Evolutionary conservation across 2,113 vertebrate genomes (phyloP).

Genomic region (Dolichallabes microphthalmus): DNA sequence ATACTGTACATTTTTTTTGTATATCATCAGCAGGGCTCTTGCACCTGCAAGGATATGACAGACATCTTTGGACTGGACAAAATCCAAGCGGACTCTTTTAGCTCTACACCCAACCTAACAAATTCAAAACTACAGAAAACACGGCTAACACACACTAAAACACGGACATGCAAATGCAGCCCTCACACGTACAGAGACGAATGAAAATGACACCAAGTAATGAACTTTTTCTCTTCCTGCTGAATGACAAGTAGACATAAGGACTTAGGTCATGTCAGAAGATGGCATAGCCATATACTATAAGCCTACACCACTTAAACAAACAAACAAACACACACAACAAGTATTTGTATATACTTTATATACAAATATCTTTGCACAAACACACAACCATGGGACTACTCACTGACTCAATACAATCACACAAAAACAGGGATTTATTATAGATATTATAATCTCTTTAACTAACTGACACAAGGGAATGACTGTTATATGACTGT

Average conservation of each 20-base stretch:
- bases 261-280: constrained; percentile 47
- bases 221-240: constrained; percentile 13
- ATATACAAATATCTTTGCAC: constrained; percentile 45
- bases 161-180: constrained; percentile 68
- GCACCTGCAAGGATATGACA: constrained; percentile 34
- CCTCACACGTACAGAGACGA: constrained; percentile 58
- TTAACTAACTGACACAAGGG: neutral
- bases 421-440: constrained; percentile 24
- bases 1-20: neutral
- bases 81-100: constrained; percentile 19
- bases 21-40: constrained; percentile 1
- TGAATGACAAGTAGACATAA: neutral
- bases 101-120: constrained; percentile 44
- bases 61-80: constrained; percentile 10
- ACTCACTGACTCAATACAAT: constrained; percentile 13
- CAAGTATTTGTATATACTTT: constrained; percentile 46
- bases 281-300: constrained; percentile 14
- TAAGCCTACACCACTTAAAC: constrained; percentile 54
- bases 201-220: constrained; percentile 54
- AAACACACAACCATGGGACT: constrained; percentile 24
- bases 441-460: neutral
- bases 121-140: constrained; percentile 46
- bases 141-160: constrained; percentile 56
- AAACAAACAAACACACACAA: constrained; percentile 52
- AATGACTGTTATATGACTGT: neutral